Conservation (phyloP, 2,113 vertebrate species). For the Hippocampus comes region DNA sequence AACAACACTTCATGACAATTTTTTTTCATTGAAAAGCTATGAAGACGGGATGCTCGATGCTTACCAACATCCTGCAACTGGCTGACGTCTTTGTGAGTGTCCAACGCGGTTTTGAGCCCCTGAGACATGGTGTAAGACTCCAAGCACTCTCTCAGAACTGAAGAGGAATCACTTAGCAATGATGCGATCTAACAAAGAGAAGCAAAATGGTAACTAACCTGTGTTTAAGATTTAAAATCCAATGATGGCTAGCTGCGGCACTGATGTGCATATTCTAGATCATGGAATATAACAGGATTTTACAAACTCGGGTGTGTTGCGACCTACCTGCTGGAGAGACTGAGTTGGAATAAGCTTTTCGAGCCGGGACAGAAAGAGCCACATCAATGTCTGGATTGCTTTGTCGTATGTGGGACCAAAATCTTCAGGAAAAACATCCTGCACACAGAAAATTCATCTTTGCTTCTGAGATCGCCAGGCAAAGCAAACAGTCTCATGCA, state of each 20-base stretch:
- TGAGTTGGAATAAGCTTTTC: conserved; percentile 69
- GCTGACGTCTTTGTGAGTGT: conserved; percentile 58
- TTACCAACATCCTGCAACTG: conserved; percentile 61
- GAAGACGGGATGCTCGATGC: neutral
- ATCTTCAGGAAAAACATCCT: conserved; percentile 75
- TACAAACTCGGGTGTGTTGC: neutral
- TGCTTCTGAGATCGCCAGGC: neutral
- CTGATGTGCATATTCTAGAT: neutral
- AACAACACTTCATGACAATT: no score
- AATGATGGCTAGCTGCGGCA: neutral
- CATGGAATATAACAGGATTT: neutral
- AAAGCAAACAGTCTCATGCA: neutral
- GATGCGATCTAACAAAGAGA: conserved; percentile 52
- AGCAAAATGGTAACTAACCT: neutral
- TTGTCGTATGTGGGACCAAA: conserved; percentile 77
- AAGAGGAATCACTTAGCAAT: conserved; percentile 52
- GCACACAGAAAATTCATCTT: conserved; percentile 13
- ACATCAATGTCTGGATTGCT: conserved; percentile 76
- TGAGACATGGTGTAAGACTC: conserved; percentile 47
- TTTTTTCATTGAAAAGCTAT: no score
- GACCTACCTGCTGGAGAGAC: conserved; percentile 65
- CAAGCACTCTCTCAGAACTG: conserved; percentile 60
- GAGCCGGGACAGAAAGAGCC: conserved; percentile 77
- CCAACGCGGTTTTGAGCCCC: conserved; percentile 61
- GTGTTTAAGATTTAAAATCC: neutral